phyloP scores from a whole-genome alignment of 30 jellyfish, hydroid and myxozoan genomes.

The Aurelia aurita region DNA sequence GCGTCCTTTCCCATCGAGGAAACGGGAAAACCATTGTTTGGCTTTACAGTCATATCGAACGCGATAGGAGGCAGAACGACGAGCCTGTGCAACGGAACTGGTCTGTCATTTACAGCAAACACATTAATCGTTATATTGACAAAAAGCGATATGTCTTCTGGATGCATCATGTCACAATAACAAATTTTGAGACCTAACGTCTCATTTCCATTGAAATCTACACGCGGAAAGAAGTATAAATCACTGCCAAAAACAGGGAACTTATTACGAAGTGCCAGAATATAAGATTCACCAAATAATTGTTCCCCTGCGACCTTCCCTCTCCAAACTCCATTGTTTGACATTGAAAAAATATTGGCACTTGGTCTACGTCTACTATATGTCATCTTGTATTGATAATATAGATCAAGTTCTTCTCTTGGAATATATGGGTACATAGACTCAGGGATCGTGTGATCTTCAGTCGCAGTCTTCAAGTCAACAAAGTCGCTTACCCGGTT shows the following conservation, averaged over 20 bases:
- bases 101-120: conserved; percentile 61
- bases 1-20: conserved; percentile 26
- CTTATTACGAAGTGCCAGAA: neutral
- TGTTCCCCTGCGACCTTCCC: neutral
- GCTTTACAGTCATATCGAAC: conserved; percentile 48
- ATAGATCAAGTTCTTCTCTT: conserved; percentile 24
- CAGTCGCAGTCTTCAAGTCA: neutral
- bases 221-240: conserved; percentile 23
- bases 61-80: conserved; percentile 72
- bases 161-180: conserved; percentile 22
- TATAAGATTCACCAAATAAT: neutral
- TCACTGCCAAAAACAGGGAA: conserved; percentile 33
- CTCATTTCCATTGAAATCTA: conserved; percentile 35
- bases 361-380: conserved; percentile 1
- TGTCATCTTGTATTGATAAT: conserved; percentile 22
- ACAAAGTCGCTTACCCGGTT: neutral
- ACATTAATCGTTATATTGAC: conserved; percentile 39
- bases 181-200: conserved; percentile 46
- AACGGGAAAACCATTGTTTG: conserved; percentile 77
- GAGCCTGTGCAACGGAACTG: conserved; percentile 2
- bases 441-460: conserved; percentile 16
- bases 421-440: conserved; percentile 37
- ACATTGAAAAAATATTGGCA: conserved; percentile 8
- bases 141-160: neutral
- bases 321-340: conserved; percentile 27